Base-by-base conservation (phyloP, 64 coral and sea anemone genomes). In the Orbicella faveolata region DNA sequence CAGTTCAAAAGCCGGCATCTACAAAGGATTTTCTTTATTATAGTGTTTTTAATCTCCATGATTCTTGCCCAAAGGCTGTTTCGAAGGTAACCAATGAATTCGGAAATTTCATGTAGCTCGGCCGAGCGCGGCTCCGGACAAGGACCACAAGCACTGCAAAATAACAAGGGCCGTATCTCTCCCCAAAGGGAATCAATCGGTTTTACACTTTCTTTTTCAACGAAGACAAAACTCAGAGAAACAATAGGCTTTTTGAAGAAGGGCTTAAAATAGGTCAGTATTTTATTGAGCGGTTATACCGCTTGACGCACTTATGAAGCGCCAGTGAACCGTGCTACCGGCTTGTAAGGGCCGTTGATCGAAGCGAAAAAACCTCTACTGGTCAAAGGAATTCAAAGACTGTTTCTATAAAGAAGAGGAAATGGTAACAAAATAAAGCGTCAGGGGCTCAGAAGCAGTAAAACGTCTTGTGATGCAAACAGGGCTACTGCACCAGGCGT, bases 1-100 rank as follows among this genome's bases (percentile, higher is more conserved):
- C 82, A 2, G 37, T 85, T 85, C 37, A 85, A 85, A 85, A 73
- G 82, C 66, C 82, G 82, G 82, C 82, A 85, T 85, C 82, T 73
- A 72, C 82, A 85, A 85, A 85, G 82, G 82, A 10, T 52, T 85
- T 85, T 83, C 81, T 83, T 44, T 41, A 72, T 85, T 85, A 72
- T 72, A 85, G 64, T 73, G 37, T 85, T 85, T 85, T 85, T 85
- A 85, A 72, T 85, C 82, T 85, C 21, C 37, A 52, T 85, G 82
- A 81, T 72, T 66, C n/a, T 30, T 85, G 82, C 82, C 82, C 19
- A 73, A 73, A 72, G 82, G 82, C 82, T 85, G 37, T 72, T 85
- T 68, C 65, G 65, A 70, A 41, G 64, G 65, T 30, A 72, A 37
- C 52, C 72, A 53, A 66, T 85, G 41, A 85, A 13, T 85, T 85